Evolutionary conservation across 2,888 invertebrate genomes (phyloP), one percentile per base, ranked within the genome.

Genomic region (Caenorhabditis sinica): DNA sequence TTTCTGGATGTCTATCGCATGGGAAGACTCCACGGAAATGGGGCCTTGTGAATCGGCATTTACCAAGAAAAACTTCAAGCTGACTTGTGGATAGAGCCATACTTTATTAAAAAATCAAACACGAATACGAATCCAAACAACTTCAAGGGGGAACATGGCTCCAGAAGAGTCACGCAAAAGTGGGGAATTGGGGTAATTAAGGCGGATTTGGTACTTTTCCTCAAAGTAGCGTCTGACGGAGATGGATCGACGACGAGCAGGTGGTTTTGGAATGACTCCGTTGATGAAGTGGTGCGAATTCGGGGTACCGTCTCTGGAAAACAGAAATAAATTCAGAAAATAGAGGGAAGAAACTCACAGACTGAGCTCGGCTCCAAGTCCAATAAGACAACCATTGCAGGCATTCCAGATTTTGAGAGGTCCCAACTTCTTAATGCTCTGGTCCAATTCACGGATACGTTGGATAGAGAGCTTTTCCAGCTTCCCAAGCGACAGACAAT

Each of bases 31-130:
- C 69, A 15, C 40, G 30, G 23, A 56, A 69, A 17, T 13, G 5
- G 13, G 9, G 9, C 36, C 56, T 49, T 0, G 69, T 53, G 11
- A 56, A 23, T 0, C 25, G 36, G n/a, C 69, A 69, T 13, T n/a
- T 25, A 13, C 4, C 15, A 2, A 69, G 40, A 36, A 69, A 56
- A 1, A 9, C 56, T 4, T 51, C 36, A 6, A 69, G 30, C 36
- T 69, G 69, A 11, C 17, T 56, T 0, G 69, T 69, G 28, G 69
- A 53, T 36, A 69, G 17, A 36, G 69, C 33, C 69, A 69, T 69
- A 17, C 5, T 25, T 51, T 45, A 66, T 17, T 43, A n/a, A 25
- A 49, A 8, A 51, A 5, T 30, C 20, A 20, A 30, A 60, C 0
- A 30, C 28, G 28, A 45, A 66, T 45, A 28, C 68, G 68, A 13